phyloP scores from a whole-genome alignment of 1,140 invertebrate species.

The Tetranychus cinnabarinus region DNA sequence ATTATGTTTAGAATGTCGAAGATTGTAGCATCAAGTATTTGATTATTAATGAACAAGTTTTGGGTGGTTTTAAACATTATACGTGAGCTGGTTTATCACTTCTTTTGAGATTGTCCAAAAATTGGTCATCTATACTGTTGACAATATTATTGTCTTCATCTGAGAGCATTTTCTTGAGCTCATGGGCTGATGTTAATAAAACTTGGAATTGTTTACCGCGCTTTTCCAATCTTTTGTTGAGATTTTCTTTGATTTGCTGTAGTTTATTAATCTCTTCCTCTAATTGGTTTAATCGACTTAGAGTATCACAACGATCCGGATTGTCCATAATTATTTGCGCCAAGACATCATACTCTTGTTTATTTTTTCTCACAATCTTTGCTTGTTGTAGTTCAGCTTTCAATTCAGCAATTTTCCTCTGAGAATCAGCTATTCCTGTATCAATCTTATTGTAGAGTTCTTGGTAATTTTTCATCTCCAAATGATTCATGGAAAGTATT shows the following conservation, averaged over 20 bases:
- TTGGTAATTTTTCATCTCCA: conserved; percentile 62
- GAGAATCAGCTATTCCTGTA: conserved; percentile 43
- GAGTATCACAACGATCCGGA: conserved; percentile 60
- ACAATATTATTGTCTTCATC: neutral
- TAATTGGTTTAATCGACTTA: conserved; percentile 41
- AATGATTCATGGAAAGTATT: conserved; percentile 50
- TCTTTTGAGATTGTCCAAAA: too few species aligned
- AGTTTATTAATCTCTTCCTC: conserved; percentile 42
- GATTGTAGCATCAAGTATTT: too few species aligned
- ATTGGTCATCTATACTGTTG: neutral
- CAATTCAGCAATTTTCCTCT: conserved; percentile 43
- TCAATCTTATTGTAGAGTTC: conserved; percentile 42
- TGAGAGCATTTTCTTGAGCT: neutral
- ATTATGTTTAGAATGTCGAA: too few species aligned
- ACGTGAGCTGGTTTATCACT: too few species aligned
- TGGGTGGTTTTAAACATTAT: too few species aligned
- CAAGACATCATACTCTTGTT: conserved; percentile 66
- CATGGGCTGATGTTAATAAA: conserved; percentile 28
- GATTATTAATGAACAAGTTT: too few species aligned
- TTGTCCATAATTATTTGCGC: conserved; percentile 70
- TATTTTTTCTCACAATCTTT: conserved; percentile 50
- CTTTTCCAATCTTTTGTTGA: conserved; percentile 50
- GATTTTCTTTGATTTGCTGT: conserved; percentile 28
- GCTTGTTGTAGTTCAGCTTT: conserved; percentile 49
- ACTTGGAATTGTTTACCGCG: conserved; percentile 68